phyloP scores from a whole-genome alignment of 2,888 invertebrate genomes.

The Sylvicola fuscatus region DNA sequence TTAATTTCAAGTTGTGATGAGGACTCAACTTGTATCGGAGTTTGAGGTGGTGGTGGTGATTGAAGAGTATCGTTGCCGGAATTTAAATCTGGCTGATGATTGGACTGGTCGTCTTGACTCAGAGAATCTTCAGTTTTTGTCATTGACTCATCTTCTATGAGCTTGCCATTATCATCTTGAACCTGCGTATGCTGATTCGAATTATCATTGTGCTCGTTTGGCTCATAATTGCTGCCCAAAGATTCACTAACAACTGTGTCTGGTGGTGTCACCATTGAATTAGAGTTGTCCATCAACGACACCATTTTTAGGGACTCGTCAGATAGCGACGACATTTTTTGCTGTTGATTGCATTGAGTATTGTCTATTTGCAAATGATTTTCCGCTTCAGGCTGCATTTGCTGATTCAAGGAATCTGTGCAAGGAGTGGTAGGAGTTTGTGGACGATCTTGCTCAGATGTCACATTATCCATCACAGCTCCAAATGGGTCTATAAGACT shows the following conservation, averaged over 20 bases:
- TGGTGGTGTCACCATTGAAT: conserved; percentile 1
- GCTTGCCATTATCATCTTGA: neutral
- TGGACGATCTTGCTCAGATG: no score
- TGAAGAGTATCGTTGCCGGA: neutral
- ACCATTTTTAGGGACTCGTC: conserved; percentile 1
- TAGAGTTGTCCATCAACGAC: conserved; percentile 2
- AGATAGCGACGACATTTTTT: neutral
- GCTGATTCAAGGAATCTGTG: no score
- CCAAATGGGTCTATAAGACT: conserved; percentile 12
- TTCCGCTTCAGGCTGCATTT: no score
- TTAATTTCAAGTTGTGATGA: neutral
- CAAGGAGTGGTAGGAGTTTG: no score
- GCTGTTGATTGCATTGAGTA: neutral
- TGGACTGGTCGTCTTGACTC: conserved; percentile 2
- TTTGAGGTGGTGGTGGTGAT: neutral
- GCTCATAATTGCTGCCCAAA: neutral
- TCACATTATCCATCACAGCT: conserved; percentile 7
- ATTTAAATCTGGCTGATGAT: no score
- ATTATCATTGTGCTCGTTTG: neutral
- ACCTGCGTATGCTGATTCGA: neutral
- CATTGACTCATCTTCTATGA: conserved; percentile 1
- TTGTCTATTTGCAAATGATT: neutral
- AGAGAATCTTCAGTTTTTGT: neutral
- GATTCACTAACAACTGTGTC: neutral
- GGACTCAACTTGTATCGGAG: neutral